A percentile compares a stretch with the other conserved stretches of the same genome.
phyloP scores from a whole-genome alignment of 2,888 invertebrate species.

The Lepidochrysops patricia region DNA sequence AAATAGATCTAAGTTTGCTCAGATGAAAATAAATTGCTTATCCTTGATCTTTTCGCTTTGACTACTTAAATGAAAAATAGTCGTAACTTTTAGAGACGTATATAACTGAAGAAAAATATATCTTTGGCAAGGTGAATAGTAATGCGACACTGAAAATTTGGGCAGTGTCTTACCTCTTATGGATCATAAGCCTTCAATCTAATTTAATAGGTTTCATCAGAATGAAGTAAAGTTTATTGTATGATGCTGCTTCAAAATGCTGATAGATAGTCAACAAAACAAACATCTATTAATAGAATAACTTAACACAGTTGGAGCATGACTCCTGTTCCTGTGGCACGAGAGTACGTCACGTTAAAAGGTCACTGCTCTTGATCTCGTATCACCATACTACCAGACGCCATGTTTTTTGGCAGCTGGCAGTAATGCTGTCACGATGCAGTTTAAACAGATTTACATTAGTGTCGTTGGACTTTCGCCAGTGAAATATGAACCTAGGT shows the following conservation, averaged over 20 bases:
- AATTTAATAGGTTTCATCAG: no score
- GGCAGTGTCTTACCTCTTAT: no score
- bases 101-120: not conserved
- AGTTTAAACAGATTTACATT: not conserved
- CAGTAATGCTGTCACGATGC: slow-evolving; percentile 4
- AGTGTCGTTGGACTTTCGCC: slow-evolving; percentile 6
- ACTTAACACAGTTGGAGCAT: not conserved
- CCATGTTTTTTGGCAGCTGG: slow-evolving; percentile 11
- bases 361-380: slow-evolving; percentile 47
- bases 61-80: not conserved
- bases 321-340: not conserved
- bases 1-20: not conserved
- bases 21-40: not conserved
- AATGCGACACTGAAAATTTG: not conserved
- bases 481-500: slow-evolving; percentile 8
- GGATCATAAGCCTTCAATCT: not conserved
- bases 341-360: slow-evolving; percentile 42
- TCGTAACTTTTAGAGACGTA: not conserved
- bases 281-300: not conserved
- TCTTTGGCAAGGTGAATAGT: not conserved
- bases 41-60: not conserved
- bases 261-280: not conserved
- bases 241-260: no score
- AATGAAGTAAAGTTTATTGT: no score
- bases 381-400: not conserved